Conservation (phyloP, 1,140 invertebrate genomes). For the Drosophila ercepeae region DNA sequence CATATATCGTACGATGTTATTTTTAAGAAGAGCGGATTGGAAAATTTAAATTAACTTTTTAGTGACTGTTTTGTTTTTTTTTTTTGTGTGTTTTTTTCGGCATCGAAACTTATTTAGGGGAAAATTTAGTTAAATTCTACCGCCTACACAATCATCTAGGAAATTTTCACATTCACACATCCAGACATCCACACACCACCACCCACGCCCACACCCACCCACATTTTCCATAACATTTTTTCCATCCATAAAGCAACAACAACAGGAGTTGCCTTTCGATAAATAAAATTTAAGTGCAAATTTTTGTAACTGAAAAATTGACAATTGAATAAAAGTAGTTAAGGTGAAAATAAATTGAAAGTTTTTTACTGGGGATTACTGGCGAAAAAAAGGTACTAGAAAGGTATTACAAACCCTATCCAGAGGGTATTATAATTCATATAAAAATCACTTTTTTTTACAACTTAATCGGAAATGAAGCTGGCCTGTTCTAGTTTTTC, state of each 20-base stretch:
- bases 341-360: conserved; percentile 24
- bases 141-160: conserved; percentile 21
- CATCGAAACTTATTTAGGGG: conserved; percentile 16
- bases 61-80: conserved; percentile 23
- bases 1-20: conserved; percentile 36
- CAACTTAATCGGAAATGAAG: too few relatives aligned
- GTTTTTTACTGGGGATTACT: too few relatives aligned
- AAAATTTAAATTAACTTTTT: conserved; percentile 25
- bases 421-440: too few relatives aligned
- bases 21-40: conserved; percentile 24
- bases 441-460: too few relatives aligned
- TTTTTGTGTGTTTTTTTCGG: conserved; percentile 26
- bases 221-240: conserved; percentile 11
- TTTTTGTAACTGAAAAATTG: conserved; percentile 38
- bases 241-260: neutral
- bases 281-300: conserved; percentile 26
- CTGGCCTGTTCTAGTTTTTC: too few relatives aligned
- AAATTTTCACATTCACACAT: conserved; percentile 25
- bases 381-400: too few relatives aligned
- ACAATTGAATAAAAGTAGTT: conserved; percentile 39
- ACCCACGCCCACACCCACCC: neutral
- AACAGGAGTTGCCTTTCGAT: conserved; percentile 3
- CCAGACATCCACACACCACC: neutral
- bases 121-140: conserved; percentile 36
- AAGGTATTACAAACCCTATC: too few relatives aligned